Conservation (phyloP, 2,888 invertebrate species). For the Ryuthela nishihirai region DNA sequence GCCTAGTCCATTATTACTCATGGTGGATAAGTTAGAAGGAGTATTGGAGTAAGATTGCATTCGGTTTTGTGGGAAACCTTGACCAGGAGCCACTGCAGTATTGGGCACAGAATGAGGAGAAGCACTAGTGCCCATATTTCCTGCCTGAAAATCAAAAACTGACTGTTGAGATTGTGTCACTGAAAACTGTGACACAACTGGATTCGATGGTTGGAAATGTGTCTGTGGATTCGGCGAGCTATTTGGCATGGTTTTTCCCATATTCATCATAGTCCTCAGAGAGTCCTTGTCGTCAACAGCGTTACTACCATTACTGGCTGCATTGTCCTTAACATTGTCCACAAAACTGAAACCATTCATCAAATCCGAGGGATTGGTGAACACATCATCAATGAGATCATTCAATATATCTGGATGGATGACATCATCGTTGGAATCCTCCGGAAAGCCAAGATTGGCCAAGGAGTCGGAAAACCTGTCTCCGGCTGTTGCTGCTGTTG, state of each 20-base stretch:
- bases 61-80: conserved; percentile 3
- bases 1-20: conserved; percentile 25
- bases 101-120: conserved; percentile 18
- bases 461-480: conserved; percentile 35
- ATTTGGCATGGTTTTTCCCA: conserved; percentile 16
- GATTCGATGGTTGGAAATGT: conserved; percentile 16
- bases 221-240: conserved; percentile 2
- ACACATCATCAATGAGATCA: conserved; percentile 77
- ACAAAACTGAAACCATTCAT: conserved; percentile 71
- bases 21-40: conserved; percentile 10
- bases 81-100: conserved; percentile 3
- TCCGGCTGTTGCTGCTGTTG: conserved; percentile 17
- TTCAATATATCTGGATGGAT: conserved; percentile 72
- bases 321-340: conserved; percentile 53
- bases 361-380: conserved; percentile 71
- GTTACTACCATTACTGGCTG: too few species aligned
- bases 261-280: conserved; percentile 15
- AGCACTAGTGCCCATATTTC: conserved; percentile 1
- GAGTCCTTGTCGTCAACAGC: conserved; percentile 33
- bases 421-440: conserved; percentile 75
- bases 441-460: conserved; percentile 48
- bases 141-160: conserved; percentile 24
- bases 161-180: conserved; percentile 17
- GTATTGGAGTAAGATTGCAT: conserved; percentile 10
- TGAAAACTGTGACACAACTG: conserved; percentile 9